A percentile compares a stretch with the other conserved stretches of the same genome.
Conservation (phyloP, 2,797 vertebrate genomes). For the Artibeus lituratus region DNA sequence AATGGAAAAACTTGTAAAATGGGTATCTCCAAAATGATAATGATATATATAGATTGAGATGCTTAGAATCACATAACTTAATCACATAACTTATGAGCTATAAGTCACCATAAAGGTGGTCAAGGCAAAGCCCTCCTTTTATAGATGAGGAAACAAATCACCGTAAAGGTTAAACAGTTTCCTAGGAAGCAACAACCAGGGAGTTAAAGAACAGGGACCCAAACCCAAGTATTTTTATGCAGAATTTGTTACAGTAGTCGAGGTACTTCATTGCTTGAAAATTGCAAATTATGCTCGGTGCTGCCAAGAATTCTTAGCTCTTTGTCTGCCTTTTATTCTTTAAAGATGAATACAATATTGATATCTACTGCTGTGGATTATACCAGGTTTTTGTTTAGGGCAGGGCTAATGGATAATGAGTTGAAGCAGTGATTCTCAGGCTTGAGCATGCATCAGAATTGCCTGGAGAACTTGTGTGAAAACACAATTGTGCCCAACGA, state of each 20-base stretch:
- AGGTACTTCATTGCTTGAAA: not conserved
- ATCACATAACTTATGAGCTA: not conserved
- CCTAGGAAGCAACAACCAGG: not conserved
- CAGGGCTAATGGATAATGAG: not conserved
- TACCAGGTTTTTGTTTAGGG: not conserved
- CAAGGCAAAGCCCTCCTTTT: not conserved
- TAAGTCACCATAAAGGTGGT: not conserved
- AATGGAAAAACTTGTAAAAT: not conserved
- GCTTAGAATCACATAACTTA: not conserved
- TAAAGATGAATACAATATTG: not conserved
- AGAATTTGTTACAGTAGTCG: not conserved
- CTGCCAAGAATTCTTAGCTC: slow-evolving; percentile 34
- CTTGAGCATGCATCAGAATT: not conserved
- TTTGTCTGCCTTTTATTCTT: slow-evolving; percentile 10
- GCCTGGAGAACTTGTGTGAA: not conserved
- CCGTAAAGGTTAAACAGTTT: not conserved
- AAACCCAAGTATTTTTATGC: not conserved
- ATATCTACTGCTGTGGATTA: not conserved
- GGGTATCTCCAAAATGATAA: not conserved
- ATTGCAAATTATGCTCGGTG: not conserved
- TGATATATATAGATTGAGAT: not conserved
- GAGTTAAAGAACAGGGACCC: not conserved
- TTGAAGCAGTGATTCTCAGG: not conserved
- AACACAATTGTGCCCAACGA: not conserved
- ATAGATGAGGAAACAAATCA: not conserved